These are phyloP conservation scores for Xylota sylvarum DNA, from an alignment of 2,888 invertebrate species.

Conservation along the genomic window DNA sequence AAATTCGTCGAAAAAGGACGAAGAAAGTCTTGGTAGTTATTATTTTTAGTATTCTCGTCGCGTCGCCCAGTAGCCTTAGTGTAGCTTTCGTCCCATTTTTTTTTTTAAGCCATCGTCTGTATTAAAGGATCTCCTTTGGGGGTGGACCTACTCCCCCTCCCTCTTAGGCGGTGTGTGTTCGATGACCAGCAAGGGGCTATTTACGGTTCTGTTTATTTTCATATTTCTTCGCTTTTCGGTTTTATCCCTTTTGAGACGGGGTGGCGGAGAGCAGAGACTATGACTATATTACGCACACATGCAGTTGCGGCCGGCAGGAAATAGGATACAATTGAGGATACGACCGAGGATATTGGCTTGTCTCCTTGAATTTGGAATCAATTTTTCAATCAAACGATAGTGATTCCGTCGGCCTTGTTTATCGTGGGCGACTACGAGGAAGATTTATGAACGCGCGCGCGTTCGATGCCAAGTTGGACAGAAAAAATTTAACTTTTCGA, in stretches of 20 bases:
- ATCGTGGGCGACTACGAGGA: conserved; percentile 19
- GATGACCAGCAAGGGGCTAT: conserved; percentile 49
- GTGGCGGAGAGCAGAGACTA: background rate
- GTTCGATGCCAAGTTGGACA: conserved; percentile 14
- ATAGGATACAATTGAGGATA: conserved; percentile 58
- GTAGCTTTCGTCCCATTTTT: conserved; percentile 5
- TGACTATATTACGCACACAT: conserved; percentile 51
- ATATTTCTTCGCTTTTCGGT: conserved; percentile 55
- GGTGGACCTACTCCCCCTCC: background rate
- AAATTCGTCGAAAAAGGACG: conserved; percentile 18
- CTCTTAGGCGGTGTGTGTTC: conserved; percentile 22
- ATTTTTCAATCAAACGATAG: conserved; percentile 65
- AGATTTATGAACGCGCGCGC: conserved; percentile 16
- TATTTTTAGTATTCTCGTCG: conserved; percentile 72
- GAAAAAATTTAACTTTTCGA: background rate
- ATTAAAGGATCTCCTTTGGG: conserved; percentile 28
- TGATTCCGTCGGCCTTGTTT: conserved; percentile 31
- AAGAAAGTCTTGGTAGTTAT: conserved; percentile 60
- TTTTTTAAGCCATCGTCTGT: conserved; percentile 31
- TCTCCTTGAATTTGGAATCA: conserved; percentile 62
- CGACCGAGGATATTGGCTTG: conserved; percentile 53
- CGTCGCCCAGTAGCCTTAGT: conserved; percentile 40
- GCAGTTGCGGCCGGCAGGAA: conserved; percentile 34
- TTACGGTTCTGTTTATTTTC: conserved; percentile 69
- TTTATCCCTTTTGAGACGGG: conserved; percentile 34